These are phyloP conservation scores for Phalloptychus januarius DNA, from an alignment of 2,797 vertebrate genomes.

Conservation along the genomic window DNA sequence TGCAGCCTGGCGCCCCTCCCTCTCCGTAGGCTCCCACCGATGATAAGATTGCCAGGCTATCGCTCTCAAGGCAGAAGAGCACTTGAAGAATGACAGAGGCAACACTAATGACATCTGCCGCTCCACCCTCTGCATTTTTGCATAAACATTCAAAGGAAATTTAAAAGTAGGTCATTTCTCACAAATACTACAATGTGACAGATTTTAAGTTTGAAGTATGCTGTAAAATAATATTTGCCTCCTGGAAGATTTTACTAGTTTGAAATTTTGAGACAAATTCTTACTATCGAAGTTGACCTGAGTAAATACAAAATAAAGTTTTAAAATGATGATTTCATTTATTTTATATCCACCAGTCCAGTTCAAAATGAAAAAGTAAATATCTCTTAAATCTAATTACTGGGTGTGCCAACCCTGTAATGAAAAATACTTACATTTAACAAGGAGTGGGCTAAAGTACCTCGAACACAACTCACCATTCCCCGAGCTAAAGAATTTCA, in stretches of 20 bases:
- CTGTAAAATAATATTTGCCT: constrained; percentile 20
- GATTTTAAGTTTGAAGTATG: constrained; percentile 22
- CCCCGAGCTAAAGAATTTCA: neutral
- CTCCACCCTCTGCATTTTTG: constrained; percentile 35
- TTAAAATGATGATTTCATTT: neutral
- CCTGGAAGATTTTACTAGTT: neutral
- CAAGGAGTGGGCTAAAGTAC: neutral
- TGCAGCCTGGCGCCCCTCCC: constrained; percentile 55
- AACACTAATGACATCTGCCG: constrained; percentile 63
- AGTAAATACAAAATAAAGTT: constrained; percentile 1
- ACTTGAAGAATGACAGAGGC: constrained; percentile 73
- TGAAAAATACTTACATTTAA: neutral
- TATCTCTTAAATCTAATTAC: neutral
- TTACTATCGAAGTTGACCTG: neutral
- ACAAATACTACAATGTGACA: neutral
- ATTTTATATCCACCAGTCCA: neutral
- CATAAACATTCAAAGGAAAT: neutral
- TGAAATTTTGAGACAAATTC: neutral
- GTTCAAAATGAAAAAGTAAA: neutral
- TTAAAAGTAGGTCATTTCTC: constrained; percentile 4
- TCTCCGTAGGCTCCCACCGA: constrained; percentile 27
- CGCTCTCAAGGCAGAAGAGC: constrained; percentile 68
- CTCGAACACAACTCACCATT: neutral
- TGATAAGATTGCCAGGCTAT: constrained; percentile 76
- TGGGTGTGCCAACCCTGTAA: neutral